Base-by-base conservation (phyloP, 2,113 vertebrate species). In the Corythornis cristatus region DNA sequence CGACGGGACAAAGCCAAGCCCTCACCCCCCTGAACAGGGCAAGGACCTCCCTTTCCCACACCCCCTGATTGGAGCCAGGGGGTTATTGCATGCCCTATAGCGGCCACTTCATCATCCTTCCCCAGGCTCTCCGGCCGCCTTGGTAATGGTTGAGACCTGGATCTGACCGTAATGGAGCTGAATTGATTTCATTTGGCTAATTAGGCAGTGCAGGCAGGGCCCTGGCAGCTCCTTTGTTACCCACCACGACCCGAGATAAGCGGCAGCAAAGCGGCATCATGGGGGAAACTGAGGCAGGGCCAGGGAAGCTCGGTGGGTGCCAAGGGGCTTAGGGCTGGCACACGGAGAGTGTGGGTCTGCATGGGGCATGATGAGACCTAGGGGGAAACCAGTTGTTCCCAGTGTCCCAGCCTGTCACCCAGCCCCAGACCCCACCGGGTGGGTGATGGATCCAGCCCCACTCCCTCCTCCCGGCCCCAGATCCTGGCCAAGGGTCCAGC, bases 121-220 rank as follows among this genome's bases (percentile, higher is more conserved):
- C 90, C 68, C 7, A 12, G 85, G 77, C 90, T 50, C 46, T 80
- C 83, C 31, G 51, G 72, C 88, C 14, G 67, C 85, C 50, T 23
- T 65, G 90, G 87, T 96, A 96, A 96, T 96, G 93, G 86, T 62
- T 4, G 85, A 75, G 93, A 73, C 87, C 91, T 93, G 95, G 93
- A 80, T 81, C 84, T 80, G 94, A 46, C 83, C 66, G 61, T 96
- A 96, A 97, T 96, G 95, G 96, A 93, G 92, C 88, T 66, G 84
- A 89, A 96, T 85, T 93, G 95, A 96, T 97, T 87, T 64, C 94
- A 95, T 95, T 90, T 93, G 93, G 87, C 54, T 93, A 84, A 95
- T 96, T 89, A 93, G 45, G 68, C 76, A 66, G 85, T 12, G 7
- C 92, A 53, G 71, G 48, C 88, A 68, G 48, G 42, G 70, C 78